These are phyloP conservation scores for Drosophila pseudoananassae DNA, from an alignment of 1,140 invertebrate species.

Conservation along the genomic window DNA sequence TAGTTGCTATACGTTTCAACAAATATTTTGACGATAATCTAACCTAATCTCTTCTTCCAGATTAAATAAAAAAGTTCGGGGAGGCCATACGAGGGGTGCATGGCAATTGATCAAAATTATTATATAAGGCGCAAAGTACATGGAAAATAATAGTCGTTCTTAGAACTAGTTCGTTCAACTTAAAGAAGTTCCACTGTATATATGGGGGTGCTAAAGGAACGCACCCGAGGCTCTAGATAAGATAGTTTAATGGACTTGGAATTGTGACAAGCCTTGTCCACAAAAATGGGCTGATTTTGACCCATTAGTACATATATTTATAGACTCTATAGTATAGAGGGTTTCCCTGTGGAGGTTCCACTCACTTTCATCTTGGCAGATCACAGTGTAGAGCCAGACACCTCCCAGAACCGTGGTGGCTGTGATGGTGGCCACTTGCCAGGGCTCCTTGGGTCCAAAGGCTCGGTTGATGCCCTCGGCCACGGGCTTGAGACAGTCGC, in stretches of 20 bases:
- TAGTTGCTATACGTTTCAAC: slow-evolving; percentile 17
- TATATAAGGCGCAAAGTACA: slow-evolving; percentile 52
- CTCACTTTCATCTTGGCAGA: slow-evolving; percentile 90
- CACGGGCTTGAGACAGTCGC: slow-evolving; percentile 65
- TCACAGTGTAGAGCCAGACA: slow-evolving; percentile 89
- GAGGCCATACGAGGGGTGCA: slow-evolving; percentile 26
- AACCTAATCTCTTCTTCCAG: slow-evolving; percentile 29
- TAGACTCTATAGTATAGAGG: neutral
- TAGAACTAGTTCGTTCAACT: neutral
- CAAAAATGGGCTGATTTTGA: slow-evolving; percentile 4
- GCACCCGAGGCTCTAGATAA: slow-evolving; percentile 37
- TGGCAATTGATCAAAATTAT: slow-evolving; percentile 21
- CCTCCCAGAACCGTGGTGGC: slow-evolving; percentile 88
- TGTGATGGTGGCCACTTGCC: slow-evolving; percentile 90
- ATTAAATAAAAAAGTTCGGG: slow-evolving; percentile 48
- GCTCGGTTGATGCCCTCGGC: slow-evolving; percentile 85
- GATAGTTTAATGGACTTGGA: slow-evolving; percentile 61
- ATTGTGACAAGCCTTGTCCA: slow-evolving; percentile 9
- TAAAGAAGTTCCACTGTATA: slow-evolving; percentile 3
- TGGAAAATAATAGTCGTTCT: neutral
- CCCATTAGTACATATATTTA: slow-evolving; percentile 8
- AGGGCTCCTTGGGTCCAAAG: slow-evolving; percentile 89
- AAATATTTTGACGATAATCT: slow-evolving; percentile 38
- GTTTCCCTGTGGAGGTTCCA: slow-evolving; percentile 18
- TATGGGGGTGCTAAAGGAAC: slow-evolving; percentile 8